Evolutionary conservation across 2,888 invertebrate genomes (phyloP).

Genomic region (Dynastes hyllus): DNA sequence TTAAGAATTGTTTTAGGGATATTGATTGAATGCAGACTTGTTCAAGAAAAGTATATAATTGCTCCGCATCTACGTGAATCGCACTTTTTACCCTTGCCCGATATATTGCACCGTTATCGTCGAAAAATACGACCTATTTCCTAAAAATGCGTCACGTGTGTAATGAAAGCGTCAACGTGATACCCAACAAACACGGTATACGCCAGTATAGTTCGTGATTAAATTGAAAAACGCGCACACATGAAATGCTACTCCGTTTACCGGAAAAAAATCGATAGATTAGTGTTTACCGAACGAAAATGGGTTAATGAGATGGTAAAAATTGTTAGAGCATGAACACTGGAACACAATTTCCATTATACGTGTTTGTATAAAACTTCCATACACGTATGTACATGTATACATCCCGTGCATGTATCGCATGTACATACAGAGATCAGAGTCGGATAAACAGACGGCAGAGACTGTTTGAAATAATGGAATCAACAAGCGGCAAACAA

Average conservation of each 20-base stretch:
- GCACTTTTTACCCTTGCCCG: too few species aligned
- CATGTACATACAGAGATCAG: too few species aligned
- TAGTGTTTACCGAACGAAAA: constrained; percentile 31
- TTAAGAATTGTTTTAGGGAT: too few species aligned
- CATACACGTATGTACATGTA: constrained; percentile 1
- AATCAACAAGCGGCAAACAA: too few species aligned
- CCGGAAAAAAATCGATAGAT: constrained; percentile 28
- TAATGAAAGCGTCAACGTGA: not conserved
- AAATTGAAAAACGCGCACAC: constrained; percentile 7
- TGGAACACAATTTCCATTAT: constrained; percentile 13
- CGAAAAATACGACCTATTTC: not conserved
- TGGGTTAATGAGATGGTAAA: constrained; percentile 34
- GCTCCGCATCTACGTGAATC: too few species aligned
- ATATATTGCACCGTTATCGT: not conserved
- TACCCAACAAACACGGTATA: not conserved
- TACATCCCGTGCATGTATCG: not conserved
- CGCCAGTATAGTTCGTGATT: not conserved
- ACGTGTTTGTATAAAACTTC: not conserved
- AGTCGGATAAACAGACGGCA: too few species aligned
- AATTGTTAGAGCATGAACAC: constrained; percentile 35
- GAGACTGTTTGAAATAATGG: too few species aligned
- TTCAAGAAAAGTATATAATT: too few species aligned
- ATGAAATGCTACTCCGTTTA: constrained; percentile 27
- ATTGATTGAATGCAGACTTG: too few species aligned
- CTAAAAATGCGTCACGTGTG: not conserved